Evolutionary conservation across 2,888 invertebrate species (phyloP).

Genomic region (Stegana nigrithorax): DNA sequence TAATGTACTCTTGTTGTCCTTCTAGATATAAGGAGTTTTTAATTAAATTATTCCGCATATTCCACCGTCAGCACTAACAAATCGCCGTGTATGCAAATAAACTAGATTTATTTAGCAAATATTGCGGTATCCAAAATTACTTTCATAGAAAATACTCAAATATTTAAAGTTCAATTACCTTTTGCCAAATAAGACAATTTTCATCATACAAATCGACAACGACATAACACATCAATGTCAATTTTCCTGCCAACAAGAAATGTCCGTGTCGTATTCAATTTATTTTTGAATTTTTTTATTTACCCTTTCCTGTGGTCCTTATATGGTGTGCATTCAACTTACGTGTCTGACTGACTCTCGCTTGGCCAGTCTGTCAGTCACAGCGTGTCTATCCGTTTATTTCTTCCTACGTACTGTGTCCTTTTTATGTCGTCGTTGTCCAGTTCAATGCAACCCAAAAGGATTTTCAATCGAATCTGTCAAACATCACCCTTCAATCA

Average conservation of each 20-base stretch:
- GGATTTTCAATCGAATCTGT: slow-evolving; percentile 66
- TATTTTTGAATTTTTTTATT: slow-evolving; percentile 38
- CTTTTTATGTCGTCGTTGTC: slow-evolving; percentile 26
- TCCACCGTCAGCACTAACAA: too few relatives aligned
- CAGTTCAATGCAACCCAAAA: slow-evolving; percentile 37
- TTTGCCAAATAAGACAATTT: slow-evolving; percentile 47
- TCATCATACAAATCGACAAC: slow-evolving; percentile 20
- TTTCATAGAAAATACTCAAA: too few relatives aligned
- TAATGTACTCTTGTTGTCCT: too few relatives aligned
- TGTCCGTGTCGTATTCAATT: slow-evolving; percentile 53
- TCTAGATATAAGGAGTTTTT: not conserved
- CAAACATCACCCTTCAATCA: slow-evolving; percentile 66
- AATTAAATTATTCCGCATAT: not conserved
- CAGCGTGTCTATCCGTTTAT: too few relatives aligned
- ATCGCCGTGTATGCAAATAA: slow-evolving; percentile 50
- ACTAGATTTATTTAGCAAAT: too few relatives aligned
- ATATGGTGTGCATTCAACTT: slow-evolving; percentile 9
- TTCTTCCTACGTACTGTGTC: slow-evolving; percentile 16
- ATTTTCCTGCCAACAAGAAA: slow-evolving; percentile 20
- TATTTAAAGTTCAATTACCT: slow-evolving; percentile 58
- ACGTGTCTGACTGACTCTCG: slow-evolving; percentile 23
- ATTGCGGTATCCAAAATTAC: too few relatives aligned
- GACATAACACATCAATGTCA: not conserved
- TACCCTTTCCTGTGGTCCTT: slow-evolving; percentile 4
- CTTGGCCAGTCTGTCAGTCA: slow-evolving; percentile 46